phyloP scores from a whole-genome alignment of 2,113 vertebrate species.

The Mesoclemmys tuberculata region DNA sequence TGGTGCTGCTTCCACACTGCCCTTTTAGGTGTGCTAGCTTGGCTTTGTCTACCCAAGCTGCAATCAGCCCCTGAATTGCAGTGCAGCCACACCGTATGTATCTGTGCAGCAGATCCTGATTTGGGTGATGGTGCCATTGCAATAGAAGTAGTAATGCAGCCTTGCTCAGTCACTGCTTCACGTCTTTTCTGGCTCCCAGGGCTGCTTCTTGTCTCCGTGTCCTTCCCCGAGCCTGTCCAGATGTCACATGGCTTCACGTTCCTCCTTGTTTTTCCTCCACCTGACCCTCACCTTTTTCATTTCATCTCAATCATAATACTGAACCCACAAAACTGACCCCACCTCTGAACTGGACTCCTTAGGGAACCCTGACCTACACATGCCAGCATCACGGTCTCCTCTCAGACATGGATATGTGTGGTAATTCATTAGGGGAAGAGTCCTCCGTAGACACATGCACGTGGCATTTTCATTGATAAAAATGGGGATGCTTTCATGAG shows the following conservation, averaged over 20 bases:
- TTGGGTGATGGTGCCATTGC: too few species aligned
- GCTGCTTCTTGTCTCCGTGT: neutral
- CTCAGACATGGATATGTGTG: accelerated
- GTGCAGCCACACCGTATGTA: neutral
- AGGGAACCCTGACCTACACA: neutral
- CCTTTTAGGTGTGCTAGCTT: neutral
- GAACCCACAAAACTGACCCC: neutral
- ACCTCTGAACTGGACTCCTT: neutral
- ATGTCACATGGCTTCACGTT: neutral
- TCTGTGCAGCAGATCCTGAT: neutral
- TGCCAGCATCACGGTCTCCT: accelerated
- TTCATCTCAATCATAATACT: neutral
- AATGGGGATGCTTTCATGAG: accelerated
- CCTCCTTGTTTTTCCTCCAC: neutral
- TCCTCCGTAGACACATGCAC: accelerated
- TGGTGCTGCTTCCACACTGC: too few species aligned
- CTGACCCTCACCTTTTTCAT: neutral
- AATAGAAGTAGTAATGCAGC: neutral
- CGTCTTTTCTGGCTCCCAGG: neutral
- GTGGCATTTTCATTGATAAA: neutral
- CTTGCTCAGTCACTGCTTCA: neutral
- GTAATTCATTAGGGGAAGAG: accelerated
- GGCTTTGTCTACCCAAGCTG: neutral
- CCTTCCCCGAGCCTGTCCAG: neutral
- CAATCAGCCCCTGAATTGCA: neutral